phyloP scores from a whole-genome alignment of 2,113 vertebrate species.

The Spheniscus mendiculus region DNA sequence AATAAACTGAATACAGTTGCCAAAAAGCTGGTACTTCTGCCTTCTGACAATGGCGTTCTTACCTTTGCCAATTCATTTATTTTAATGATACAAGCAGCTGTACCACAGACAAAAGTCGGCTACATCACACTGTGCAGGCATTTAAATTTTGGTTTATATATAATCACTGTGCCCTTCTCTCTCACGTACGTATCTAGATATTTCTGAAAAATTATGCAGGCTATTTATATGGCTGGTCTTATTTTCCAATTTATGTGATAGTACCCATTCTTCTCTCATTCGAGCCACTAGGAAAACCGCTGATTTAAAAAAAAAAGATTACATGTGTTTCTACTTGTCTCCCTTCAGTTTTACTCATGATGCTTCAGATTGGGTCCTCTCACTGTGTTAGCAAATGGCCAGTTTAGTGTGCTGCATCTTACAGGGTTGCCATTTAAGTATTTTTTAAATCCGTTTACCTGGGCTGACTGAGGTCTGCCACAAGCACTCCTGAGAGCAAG shows the following conservation, averaged over 20 bases:
- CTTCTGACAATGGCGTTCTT: not conserved
- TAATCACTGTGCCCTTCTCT: not conserved
- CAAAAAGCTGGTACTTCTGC: not conserved
- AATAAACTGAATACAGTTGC: not conserved
- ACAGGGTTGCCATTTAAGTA: not conserved
- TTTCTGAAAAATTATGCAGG: not conserved
- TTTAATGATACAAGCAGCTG: not conserved
- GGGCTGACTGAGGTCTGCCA: not conserved
- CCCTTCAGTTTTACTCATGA: not conserved
- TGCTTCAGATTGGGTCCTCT: not conserved
- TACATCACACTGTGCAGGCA: not conserved
- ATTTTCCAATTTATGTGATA: not conserved
- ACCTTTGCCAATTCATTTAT: not conserved
- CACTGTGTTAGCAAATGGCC: not conserved
- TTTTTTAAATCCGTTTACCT: not conserved
- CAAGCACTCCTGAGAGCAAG: not conserved
- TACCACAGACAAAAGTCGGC: not conserved
- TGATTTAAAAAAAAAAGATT: not conserved
- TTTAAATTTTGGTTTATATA: not conserved
- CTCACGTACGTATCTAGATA: accelerated
- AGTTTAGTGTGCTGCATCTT: not conserved
- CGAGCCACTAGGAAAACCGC: not conserved
- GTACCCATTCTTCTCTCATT: not conserved
- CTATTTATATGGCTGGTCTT: not conserved
- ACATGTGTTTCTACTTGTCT: not conserved